Base-by-base conservation (phyloP, 2,113 vertebrate genomes). In the Mastomys natalensis region DNA sequence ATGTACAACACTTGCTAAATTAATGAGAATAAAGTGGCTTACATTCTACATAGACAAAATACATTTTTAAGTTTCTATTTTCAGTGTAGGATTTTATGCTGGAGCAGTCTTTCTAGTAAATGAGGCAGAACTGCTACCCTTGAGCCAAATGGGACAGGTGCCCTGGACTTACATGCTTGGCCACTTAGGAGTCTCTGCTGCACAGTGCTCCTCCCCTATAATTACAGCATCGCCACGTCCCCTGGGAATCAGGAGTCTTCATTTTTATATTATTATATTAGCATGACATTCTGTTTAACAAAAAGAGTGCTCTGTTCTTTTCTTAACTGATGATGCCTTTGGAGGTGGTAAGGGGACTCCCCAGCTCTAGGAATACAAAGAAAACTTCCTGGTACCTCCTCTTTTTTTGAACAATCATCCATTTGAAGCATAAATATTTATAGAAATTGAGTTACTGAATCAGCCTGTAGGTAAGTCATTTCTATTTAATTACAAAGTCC, bases 21-120 rank as follows among this genome's bases (percentile, higher is more conserved):
- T 51, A 66, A 37, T 86, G 34, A 97, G 97, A 94, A 91, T 74
- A 45, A 96, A 97, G 89, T 92, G 88, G 26, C 2, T 92, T 87
- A 2, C 12, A 62, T 96, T 64, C 58, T 91, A 48, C 94, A 97
- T 94, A 88, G 45, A 15, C 86, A 37, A 95, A 96, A 68, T 94
- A 76, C 74, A 24, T 66, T 87, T 96, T 94, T 89, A n/a, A 19
- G 64, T 34, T 95, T 96, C 88, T 74, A 48, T 84, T 80, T 94
- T 96, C n/a, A 94, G 0, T 74, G 29, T 94, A 62, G 48, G n/a
- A 40, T 89, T 95, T 92, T 34, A 85, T 86, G 68, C 22, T 70
- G 93, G 3, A 74, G 34, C 31, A 31, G 37, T 3, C 51, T 90
- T 90, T 86, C 80, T 85, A 90, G 45, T 66, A 95, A 90, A n/a